A percentile compares a stretch with the other conserved stretches of the same genome.
These are phyloP conservation scores for Murina feae DNA, from an alignment of 2,113 vertebrate genomes.

Conservation along the genomic window DNA sequence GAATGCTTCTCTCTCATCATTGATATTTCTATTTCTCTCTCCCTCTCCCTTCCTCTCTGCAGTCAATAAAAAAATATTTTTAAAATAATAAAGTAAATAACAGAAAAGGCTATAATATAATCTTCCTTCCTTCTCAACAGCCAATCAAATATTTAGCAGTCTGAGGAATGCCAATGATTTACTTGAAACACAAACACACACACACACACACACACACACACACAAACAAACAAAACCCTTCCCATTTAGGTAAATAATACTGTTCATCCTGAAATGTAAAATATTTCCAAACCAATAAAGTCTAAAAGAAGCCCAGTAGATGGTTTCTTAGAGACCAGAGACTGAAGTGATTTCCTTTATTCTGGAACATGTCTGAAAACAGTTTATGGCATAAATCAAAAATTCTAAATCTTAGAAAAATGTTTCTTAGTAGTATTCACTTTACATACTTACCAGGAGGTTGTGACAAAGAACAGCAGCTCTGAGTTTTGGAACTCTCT, in stretches of 20 bases:
- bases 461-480: not conserved
- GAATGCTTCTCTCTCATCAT: too few relatives aligned
- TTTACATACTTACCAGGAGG: not conserved
- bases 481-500: not conserved
- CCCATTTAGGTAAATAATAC: not conserved
- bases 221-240: not conserved
- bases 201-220: too few relatives aligned
- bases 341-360: not conserved
- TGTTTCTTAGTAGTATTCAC: not conserved
- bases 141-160: not conserved
- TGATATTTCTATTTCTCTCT: too few relatives aligned
- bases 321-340: not conserved
- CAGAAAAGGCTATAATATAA: not conserved
- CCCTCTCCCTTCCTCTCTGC: too few relatives aligned
- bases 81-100: not conserved
- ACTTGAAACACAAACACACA: not conserved
- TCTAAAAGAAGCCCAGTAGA: not conserved
- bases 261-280: not conserved
- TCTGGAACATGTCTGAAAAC: not conserved
- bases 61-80: too few relatives aligned
- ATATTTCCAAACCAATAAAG: not conserved
- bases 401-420: not conserved
- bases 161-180: not conserved
- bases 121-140: not conserved
- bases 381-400: not conserved